Base-by-base conservation (phyloP, 1,140 invertebrate species). In the Nylanderia fulva region DNA sequence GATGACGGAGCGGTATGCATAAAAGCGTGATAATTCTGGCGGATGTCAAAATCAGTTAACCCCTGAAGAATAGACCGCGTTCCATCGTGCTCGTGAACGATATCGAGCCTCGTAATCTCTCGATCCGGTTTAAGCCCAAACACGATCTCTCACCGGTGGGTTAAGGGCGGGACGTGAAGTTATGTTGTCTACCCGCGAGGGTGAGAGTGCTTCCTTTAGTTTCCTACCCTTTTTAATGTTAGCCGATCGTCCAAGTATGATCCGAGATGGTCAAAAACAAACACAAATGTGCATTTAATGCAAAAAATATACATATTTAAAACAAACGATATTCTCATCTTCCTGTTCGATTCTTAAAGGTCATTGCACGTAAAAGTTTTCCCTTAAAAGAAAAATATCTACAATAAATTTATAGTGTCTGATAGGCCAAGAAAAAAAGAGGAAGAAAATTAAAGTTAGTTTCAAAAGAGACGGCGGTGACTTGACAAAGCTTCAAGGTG, bases 91-190 rank as follows among this genome's bases (percentile, higher is more conserved):
- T 39, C 27, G 82, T 63, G 76, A 86, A 83, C 84, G 83, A 90
- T 91, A 91, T 91, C 88, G 60, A 86, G 86, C 15, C 79, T 83
- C 52, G 33, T 90, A 87, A 91, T 92, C 91, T 92, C 91, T 92
- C 84, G 83, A 90, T 92, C 79, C 79, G 85, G 66, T 90, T 86
- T 90, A 86, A 89, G 4, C 75, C 64, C 63, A 11, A 84, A 86
- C 27, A 83, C 64, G 69, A 61, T 42, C 75, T 48, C 71, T 83
- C 48, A 27, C 29, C 24, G 60, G 76, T 79, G 56, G 77, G 61
- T 90, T 88, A 87, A 90, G 87, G 82, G 85, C 85, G 76, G 48
- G 75, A 92, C 91, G 92, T 92, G 92, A 91, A 87, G 86, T 71
- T 92, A 92, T 92, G 90, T 54, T 45, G 87, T 82, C 72, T 61